phyloP scores from a whole-genome alignment of 2,113 vertebrate species.

The Pteruthius melanotis region DNA sequence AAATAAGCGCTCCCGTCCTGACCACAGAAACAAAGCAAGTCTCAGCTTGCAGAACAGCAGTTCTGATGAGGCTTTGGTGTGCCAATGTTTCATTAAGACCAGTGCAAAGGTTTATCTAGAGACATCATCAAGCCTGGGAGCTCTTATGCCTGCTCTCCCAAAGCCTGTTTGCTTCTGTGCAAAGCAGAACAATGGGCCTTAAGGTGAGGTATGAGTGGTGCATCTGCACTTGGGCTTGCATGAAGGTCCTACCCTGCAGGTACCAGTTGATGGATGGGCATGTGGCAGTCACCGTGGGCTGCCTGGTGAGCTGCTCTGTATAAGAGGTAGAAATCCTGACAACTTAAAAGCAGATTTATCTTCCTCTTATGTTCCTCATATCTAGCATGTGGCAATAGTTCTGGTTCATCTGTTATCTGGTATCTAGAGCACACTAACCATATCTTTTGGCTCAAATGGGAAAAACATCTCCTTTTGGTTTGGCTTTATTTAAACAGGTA shows the following conservation, averaged over 20 bases:
- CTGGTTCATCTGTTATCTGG: not conserved
- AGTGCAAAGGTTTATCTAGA: not conserved
- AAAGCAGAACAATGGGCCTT: not conserved
- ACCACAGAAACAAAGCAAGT: fast-evolving
- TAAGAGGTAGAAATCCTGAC: not conserved
- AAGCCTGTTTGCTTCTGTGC: not conserved
- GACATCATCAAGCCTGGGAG: not conserved
- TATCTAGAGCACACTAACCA: not conserved
- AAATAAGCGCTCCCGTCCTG: not conserved
- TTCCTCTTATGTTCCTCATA: not conserved
- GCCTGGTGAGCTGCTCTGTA: not conserved
- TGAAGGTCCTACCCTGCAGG: not conserved
- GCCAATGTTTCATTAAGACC: not conserved
- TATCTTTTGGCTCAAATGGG: not conserved
- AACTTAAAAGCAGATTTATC: not conserved
- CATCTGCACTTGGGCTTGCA: not conserved
- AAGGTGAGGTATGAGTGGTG: not conserved
- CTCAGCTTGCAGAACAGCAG: not conserved
- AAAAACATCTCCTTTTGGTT: not conserved
- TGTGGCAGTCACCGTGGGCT: not conserved
- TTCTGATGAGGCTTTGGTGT: not conserved
- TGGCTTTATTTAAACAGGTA: not conserved
- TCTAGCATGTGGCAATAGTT: not conserved
- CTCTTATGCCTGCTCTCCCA: not conserved
- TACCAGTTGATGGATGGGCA: not conserved